Evolutionary conservation across 2,888 invertebrate genomes (phyloP).

Genomic region (Nineta flava): DNA sequence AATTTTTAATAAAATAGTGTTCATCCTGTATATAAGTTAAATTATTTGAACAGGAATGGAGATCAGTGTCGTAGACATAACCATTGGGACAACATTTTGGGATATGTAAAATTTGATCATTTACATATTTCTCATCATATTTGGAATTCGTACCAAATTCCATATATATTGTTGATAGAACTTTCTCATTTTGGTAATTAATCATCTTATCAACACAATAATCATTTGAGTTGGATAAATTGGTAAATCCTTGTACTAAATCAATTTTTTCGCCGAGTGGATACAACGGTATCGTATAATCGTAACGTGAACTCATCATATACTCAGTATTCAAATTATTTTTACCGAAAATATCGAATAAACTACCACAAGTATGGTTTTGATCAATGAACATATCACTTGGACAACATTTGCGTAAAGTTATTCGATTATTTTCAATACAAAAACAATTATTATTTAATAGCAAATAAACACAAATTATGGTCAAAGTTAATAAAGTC

Average conservation of each 20-base stretch:
- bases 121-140: no score
- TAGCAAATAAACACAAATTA: no score
- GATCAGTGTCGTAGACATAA: constrained; percentile 14
- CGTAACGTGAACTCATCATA: not conserved
- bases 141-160: not conserved
- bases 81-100: constrained; percentile 20
- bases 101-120: constrained; percentile 11
- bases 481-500: no score
- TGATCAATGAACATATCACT: not conserved
- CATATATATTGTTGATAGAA: not conserved
- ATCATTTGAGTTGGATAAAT: not conserved
- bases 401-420: constrained; percentile 5
- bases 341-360: not conserved
- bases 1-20: constrained; percentile 2
- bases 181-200: not conserved
- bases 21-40: no score
- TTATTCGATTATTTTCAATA: not conserved
- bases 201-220: constrained; percentile 3
- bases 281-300: not conserved
- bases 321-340: not conserved
- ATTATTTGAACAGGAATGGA: constrained; percentile 14
- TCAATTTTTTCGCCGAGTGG: not conserved
- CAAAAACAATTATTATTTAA: no score
- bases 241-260: not conserved
- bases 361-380: not conserved